Conservation (phyloP, 92 coral and sea anemone genomes). For the Siderastrea siderea region DNA sequence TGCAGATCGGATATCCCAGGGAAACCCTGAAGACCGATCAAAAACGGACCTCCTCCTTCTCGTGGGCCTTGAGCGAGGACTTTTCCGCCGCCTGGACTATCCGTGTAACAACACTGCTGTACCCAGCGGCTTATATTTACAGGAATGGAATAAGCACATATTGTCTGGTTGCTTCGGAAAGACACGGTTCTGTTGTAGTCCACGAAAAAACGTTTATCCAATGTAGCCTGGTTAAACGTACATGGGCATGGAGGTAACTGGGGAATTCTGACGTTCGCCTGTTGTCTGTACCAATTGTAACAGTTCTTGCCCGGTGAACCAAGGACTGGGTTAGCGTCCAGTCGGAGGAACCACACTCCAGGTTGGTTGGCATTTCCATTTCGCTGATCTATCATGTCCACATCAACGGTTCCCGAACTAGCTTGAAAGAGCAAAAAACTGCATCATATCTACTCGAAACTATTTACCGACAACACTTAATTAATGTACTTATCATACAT, state of each 20-base stretch:
- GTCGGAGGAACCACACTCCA: conserved; percentile 67
- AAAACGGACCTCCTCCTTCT: conserved; percentile 22
- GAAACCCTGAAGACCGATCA: neutral
- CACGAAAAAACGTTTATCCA: conserved; percentile 22
- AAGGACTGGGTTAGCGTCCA: conserved; percentile 37
- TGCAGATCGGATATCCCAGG: conserved; percentile 40
- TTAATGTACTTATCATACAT: neutral
- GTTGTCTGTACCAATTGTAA: conserved; percentile 56
- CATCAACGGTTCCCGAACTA: conserved; percentile 62
- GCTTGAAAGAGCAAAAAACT: neutral
- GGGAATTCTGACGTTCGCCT: conserved; percentile 18
- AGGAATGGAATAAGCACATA: conserved; percentile 37
- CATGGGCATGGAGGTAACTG: conserved; percentile 59
- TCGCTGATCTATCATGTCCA: conserved; percentile 34
- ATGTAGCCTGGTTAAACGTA: conserved; percentile 23
- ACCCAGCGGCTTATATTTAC: conserved; percentile 12
- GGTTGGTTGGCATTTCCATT: conserved; percentile 52
- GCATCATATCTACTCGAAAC: neutral
- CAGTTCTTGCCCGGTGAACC: conserved; percentile 45
- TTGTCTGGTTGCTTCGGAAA: neutral
- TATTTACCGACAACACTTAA: neutral
- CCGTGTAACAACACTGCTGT: conserved; percentile 50
- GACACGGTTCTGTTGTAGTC: conserved; percentile 6
- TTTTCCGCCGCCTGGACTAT: neutral
- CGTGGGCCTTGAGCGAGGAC: conserved; percentile 1